Evolutionary conservation across 2,888 invertebrate species (phyloP).

Genomic region (Amphipoea lucens): DNA sequence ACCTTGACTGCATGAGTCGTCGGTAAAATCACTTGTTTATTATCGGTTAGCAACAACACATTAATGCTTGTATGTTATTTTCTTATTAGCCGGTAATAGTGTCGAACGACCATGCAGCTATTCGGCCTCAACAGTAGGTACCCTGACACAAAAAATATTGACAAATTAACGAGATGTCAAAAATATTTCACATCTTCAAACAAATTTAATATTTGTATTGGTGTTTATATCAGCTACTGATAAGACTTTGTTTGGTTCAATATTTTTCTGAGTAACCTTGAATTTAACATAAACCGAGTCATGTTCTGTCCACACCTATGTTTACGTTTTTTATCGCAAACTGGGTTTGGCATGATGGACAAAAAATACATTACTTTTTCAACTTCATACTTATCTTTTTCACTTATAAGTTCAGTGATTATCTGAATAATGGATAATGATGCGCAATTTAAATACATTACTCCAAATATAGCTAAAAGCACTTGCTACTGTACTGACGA

Average conservation of each 20-base stretch:
- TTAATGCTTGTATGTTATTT: constrained; percentile 59
- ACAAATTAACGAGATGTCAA: constrained; percentile 50
- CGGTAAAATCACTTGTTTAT: constrained; percentile 70
- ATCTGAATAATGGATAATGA: constrained; percentile 9
- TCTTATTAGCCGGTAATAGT: constrained; percentile 52
- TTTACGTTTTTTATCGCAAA: constrained; percentile 77
- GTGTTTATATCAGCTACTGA: constrained; percentile 69
- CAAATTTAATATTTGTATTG: constrained; percentile 65
- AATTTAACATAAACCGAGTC: constrained; percentile 70
- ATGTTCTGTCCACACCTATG: constrained; percentile 78
- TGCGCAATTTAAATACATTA: constrained; percentile 35
- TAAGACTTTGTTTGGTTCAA: constrained; percentile 71
- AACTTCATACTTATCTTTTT: constrained; percentile 12
- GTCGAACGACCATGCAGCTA: constrained; percentile 47
- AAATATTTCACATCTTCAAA: constrained; percentile 65
- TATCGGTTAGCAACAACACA: constrained; percentile 67
- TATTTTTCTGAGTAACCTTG: constrained; percentile 80
- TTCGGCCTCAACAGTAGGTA: constrained; percentile 55
- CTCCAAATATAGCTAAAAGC: neutral
- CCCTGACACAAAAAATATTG: constrained; percentile 67
- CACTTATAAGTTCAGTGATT: constrained; percentile 3
- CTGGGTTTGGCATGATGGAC: constrained; percentile 63
- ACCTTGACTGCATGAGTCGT: constrained; percentile 75
- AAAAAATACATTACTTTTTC: constrained; percentile 44
- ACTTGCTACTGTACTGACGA: neutral